Evolutionary conservation across 2,113 vertebrate species (phyloP).

Genomic region (Scatophagus argus): DNA sequence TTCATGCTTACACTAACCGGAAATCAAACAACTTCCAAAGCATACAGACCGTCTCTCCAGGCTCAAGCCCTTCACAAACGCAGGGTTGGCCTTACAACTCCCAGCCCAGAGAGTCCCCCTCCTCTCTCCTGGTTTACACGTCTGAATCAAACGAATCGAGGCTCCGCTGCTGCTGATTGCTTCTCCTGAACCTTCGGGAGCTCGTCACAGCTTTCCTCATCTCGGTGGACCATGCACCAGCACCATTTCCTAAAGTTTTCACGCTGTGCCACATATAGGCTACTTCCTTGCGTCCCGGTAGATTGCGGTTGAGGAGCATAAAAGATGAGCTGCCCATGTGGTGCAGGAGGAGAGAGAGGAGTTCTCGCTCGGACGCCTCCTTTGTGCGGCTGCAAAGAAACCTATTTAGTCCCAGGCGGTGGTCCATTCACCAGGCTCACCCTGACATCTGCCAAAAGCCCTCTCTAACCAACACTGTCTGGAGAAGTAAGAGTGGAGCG

Average conservation of each 20-base stretch:
- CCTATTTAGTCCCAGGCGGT: constrained; percentile 82
- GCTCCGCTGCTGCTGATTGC: constrained; percentile 52
- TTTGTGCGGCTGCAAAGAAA: constrained; percentile 86
- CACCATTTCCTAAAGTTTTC: constrained; percentile 68
- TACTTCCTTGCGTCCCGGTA: constrained; percentile 62
- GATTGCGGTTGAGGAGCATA: constrained; percentile 64
- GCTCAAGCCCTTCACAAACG: constrained; percentile 48
- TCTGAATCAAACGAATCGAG: constrained; percentile 57
- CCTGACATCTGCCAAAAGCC: constrained; percentile 89
- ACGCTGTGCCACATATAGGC: constrained; percentile 65
- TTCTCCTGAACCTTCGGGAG: constrained; percentile 61
- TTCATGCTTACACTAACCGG: not conserved
- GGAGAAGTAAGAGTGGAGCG: constrained; percentile 50
- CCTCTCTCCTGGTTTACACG: constrained; percentile 47
- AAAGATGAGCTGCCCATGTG: constrained; percentile 71
- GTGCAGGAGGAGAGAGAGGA: constrained; percentile 62
- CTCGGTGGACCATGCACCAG: constrained; percentile 65
- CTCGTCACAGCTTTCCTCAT: constrained; percentile 61
- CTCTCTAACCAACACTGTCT: constrained; percentile 78
- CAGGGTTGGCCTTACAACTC: constrained; percentile 46
- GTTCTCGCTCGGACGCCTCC: constrained; percentile 87
- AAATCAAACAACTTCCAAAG: constrained; percentile 38
- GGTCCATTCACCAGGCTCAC: constrained; percentile 77
- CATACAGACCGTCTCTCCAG: constrained; percentile 63
- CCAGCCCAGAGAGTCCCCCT: constrained; percentile 46